These are phyloP conservation scores for Anthrax anthrax DNA, from an alignment of 2,888 invertebrate species.

Conservation along the genomic window DNA sequence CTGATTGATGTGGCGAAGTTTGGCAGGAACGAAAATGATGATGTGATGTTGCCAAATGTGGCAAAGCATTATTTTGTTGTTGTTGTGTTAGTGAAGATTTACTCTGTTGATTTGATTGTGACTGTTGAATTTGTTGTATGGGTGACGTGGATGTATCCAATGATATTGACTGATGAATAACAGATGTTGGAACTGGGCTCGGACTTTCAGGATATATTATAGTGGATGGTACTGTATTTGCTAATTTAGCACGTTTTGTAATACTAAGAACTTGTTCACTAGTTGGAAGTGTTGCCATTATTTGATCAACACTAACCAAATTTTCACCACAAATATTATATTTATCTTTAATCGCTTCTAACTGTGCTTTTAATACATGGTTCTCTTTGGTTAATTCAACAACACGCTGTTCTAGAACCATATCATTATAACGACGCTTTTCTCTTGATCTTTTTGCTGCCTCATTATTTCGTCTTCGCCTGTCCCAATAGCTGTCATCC, in stretches of 20 bases:
- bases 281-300: conserved; percentile 69
- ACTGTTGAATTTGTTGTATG: conserved; percentile 4
- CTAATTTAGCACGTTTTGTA: conserved; percentile 48
- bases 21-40: conserved; percentile 15
- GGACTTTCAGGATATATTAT: conserved; percentile 44
- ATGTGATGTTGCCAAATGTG: conserved; percentile 4
- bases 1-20: conserved; percentile 14
- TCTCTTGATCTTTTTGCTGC: conserved; percentile 95
- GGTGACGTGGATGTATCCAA: conserved; percentile 11
- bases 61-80: conserved; percentile 6
- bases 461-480: conserved; percentile 89
- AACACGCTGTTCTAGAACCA: conserved; percentile 89
- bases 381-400: conserved; percentile 92
- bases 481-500: conserved; percentile 95
- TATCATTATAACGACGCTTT: conserved; percentile 89
- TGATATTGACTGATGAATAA: conserved; percentile 42
- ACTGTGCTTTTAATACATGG: conserved; percentile 81
- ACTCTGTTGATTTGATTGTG: conserved; percentile 1
- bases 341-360: conserved; percentile 85
- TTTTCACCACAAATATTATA: conserved; percentile 80
- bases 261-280: conserved; percentile 74
- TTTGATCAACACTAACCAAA: conserved; percentile 77
- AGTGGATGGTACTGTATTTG: conserved; percentile 36
- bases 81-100: not conserved
- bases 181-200: conserved; percentile 44